Conservation (phyloP, 92 coral and sea anemone species). For the Umimayanthus chanpuru region DNA sequence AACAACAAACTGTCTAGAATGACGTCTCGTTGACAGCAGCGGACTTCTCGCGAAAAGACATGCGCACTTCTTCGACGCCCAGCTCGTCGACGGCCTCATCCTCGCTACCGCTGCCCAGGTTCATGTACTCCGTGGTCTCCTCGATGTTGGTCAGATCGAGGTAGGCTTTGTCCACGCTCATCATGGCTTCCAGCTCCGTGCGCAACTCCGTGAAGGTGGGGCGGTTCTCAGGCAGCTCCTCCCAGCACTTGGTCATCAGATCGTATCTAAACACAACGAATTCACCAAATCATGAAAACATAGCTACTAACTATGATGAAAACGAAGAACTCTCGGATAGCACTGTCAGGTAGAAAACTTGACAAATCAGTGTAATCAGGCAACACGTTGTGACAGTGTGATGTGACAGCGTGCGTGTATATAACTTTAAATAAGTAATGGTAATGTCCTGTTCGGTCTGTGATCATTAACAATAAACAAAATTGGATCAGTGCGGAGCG, state of each 20-base stretch:
- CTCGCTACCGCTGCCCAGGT: constrained; percentile 30
- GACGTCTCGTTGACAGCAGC: neutral
- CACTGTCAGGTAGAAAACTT: no score
- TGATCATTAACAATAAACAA: no score
- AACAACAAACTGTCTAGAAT: no score
- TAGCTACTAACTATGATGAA: no score
- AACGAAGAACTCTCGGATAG: no score
- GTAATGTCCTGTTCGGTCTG: no score
- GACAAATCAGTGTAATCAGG: no score
- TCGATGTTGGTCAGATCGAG: neutral
- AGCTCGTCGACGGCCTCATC: neutral
- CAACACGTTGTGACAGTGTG: no score
- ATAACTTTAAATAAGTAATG: no score
- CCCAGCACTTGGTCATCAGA: constrained; percentile 25
- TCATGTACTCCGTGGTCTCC: constrained; percentile 23
- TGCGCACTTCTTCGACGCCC: neutral
- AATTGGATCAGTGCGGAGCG: no score
- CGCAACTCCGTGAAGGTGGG: neutral
- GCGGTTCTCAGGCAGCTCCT: constrained; percentile 18
- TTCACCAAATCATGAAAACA: no score
- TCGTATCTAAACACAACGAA: neutral
- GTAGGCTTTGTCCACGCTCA: constrained; percentile 24
- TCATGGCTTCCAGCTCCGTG: constrained; percentile 11
- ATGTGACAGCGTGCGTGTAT: no score
- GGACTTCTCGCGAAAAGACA: neutral